Evolutionary conservation across 2,113 vertebrate genomes (phyloP), one percentile per base, ranked within the genome.

Genomic region (Mystacornis crossleyi): DNA sequence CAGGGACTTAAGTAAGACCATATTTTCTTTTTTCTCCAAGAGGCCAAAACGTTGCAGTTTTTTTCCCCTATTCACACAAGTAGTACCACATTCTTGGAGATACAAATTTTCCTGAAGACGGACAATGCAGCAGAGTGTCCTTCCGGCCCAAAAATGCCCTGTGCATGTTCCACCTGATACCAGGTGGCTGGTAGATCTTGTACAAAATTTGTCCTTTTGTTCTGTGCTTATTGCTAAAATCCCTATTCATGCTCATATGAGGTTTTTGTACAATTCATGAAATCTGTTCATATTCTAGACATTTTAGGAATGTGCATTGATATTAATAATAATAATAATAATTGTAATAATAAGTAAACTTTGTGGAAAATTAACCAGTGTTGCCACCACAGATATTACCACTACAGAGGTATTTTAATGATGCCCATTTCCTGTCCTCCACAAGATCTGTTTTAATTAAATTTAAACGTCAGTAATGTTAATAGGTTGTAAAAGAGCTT

Each of bases 11-110:
- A 70, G 50, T 33, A 51, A 81, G 53, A 93, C 65, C 12, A 18
- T 12, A 11, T 79, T 87, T 84, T 83, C 31, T 82, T 75, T 43
- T 74, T 53, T 64, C 25, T 75, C 26, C 48, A 71, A 78, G 43
- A 62, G 42, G 60, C 21, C 15, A 53, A 42, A 64, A 23, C 5
- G 0, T 33, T 70, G 45, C 5, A 9, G 2, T 0, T 3, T 23
- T 45, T 83, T 62, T 3, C 14, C 47, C 10, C 78, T 71, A 21
- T 48, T 88, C 48, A 36, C 34, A 36, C 8, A 77, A 77, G 31
- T 26, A 60, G 65, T 15, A 38, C 38, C 29, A 9, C 66, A 66
- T 73, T 70, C 43, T 79, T 54, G 57, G 69, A 90, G 33, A 55
- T 4, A 62, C 0, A 50, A 18, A 43, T 79, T 81, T 70, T 83